Percentiles rank a stretch among this genome's conserved stretches.
Evolutionary conservation across 1,140 invertebrate genomes (phyloP).

Genomic region (Diorhabda carinulata): DNA sequence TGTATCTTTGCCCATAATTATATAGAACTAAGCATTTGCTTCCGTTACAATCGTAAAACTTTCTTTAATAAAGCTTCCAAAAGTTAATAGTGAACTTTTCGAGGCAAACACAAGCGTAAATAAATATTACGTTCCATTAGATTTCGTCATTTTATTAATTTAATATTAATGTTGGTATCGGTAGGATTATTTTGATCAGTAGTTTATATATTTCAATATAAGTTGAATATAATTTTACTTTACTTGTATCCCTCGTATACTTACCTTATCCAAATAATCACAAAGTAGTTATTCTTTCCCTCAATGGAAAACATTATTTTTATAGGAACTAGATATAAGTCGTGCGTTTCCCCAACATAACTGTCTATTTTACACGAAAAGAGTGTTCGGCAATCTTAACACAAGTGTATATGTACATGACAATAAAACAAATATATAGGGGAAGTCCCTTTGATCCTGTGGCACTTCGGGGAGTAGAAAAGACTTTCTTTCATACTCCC

Average conservation of each 20-base stretch:
- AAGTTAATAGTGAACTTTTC: no score
- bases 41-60: no score
- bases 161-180: no score
- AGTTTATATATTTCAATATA: no score
- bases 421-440: slow-evolving; percentile 39
- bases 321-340: slow-evolving; percentile 23
- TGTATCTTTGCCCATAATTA: no score
- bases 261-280: not conserved
- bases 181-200: no score
- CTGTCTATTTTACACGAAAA: slow-evolving; percentile 28
- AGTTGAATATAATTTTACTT: no score
- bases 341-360: slow-evolving; percentile 21
- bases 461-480: slow-evolving; percentile 33
- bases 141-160: no score
- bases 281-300: not conserved
- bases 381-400: slow-evolving; percentile 33
- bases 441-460: slow-evolving; percentile 36
- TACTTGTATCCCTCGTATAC: not conserved
- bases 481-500: slow-evolving; percentile 30
- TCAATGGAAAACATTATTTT: slow-evolving; percentile 25
- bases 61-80: no score
- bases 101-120: no score
- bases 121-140: no score
- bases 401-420: slow-evolving; percentile 39
- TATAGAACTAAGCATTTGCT: no score